phyloP scores from a whole-genome alignment of 2,113 vertebrate species.

The Corvus hawaiiensis region DNA sequence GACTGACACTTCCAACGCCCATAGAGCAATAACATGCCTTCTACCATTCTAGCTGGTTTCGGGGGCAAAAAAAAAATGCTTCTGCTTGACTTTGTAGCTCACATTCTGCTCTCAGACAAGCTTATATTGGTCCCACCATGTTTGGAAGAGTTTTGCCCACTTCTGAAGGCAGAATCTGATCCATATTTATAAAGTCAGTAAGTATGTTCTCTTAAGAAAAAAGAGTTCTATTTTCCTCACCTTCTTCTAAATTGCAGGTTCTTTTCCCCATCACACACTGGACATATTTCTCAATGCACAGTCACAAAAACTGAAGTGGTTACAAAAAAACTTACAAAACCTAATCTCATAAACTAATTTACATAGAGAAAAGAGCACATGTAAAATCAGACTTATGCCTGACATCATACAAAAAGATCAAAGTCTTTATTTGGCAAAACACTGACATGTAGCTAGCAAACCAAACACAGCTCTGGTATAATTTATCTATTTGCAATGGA shows the following conservation, averaged over 20 bases:
- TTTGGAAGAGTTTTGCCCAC: not conserved
- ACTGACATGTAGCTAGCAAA: slow-evolving; percentile 54
- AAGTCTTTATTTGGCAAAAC: slow-evolving; percentile 41
- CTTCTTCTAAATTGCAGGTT: not conserved
- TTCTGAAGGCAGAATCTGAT: not conserved
- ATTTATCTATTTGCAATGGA: not conserved
- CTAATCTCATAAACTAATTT: not conserved
- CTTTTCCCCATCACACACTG: not conserved
- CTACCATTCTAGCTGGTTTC: not conserved
- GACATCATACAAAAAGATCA: not conserved
- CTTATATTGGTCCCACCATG: not conserved
- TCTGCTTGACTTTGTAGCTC: not conserved
- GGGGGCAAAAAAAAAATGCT: not conserved
- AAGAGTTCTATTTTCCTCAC: not conserved
- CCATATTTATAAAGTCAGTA: not conserved
- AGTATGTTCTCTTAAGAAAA: not conserved
- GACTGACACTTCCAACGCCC: not conserved
- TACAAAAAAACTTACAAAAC: not conserved
- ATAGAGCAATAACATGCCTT: not conserved
- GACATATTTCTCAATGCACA: not conserved
- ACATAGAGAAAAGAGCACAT: not conserved
- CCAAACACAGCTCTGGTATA: slow-evolving; percentile 6
- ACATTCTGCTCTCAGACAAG: not conserved
- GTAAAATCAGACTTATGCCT: not conserved
- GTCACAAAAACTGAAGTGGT: not conserved